These are phyloP conservation scores for Drosophila monieri DNA, from an alignment of 2,888 invertebrate genomes.

Conservation along the genomic window DNA sequence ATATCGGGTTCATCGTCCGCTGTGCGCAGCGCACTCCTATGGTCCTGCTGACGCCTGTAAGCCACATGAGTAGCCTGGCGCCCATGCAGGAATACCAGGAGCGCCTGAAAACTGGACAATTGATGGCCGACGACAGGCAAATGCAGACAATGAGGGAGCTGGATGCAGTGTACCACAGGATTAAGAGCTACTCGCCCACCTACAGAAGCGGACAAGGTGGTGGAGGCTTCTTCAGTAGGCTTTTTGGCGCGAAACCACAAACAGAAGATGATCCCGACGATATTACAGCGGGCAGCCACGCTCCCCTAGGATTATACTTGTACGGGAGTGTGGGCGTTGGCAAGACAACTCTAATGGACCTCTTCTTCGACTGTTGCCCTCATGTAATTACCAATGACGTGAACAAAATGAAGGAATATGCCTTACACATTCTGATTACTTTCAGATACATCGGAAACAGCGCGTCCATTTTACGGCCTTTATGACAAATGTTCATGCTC, in stretches of 20 bases:
- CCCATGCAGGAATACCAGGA: slow-evolving; percentile 86
- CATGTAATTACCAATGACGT: slow-evolving; percentile 74
- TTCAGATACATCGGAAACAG: slow-evolving; percentile 85
- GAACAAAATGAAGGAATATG: neutral
- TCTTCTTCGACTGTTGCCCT: slow-evolving; percentile 93
- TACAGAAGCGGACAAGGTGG: slow-evolving; percentile 5
- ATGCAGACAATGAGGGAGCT: slow-evolving; percentile 88
- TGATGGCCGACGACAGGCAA: slow-evolving; percentile 90
- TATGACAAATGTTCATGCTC: slow-evolving; percentile 97
- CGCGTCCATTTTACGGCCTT: slow-evolving; percentile 98
- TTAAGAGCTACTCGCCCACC: slow-evolving; percentile 69
- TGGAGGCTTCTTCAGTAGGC: slow-evolving; percentile 54
- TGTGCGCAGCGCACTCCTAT: slow-evolving; percentile 12
- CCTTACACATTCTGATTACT: neutral
- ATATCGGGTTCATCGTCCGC: slow-evolving; percentile 40
- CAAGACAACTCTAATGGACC: slow-evolving; percentile 99
- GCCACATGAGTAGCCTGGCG: slow-evolving; percentile 48
- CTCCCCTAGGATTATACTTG: slow-evolving; percentile 90
- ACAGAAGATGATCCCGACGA: slow-evolving; percentile 54
- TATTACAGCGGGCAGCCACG: slow-evolving; percentile 63
- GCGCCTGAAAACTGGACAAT: slow-evolving; percentile 86
- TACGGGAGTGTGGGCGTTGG: slow-evolving; percentile 97
- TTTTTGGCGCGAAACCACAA: slow-evolving; percentile 49
- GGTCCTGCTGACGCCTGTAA: slow-evolving; percentile 12
- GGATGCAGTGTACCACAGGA: slow-evolving; percentile 87